phyloP scores from a whole-genome alignment of 2,888 invertebrate genomes.

The Nymphalis c-album region DNA sequence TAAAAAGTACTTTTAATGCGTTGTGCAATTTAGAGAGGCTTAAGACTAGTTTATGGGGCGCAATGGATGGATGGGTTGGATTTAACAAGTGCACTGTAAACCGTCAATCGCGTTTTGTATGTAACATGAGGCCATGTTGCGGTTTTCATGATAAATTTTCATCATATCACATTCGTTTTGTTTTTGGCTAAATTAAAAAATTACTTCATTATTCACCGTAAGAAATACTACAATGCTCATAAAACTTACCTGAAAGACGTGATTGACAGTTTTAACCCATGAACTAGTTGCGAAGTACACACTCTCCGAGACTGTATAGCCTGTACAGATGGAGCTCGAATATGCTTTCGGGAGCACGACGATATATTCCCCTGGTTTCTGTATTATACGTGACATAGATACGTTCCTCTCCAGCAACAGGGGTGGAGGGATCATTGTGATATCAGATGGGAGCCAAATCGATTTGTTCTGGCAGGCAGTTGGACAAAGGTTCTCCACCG shows the following conservation, averaged over 20 bases:
- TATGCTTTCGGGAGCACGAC: conserved; percentile 93
- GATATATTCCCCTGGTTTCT: conserved; percentile 93
- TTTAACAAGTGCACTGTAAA: no score
- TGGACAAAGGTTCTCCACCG: conserved; percentile 88
- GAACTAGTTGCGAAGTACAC: conserved; percentile 92
- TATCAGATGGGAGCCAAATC: conserved; percentile 95
- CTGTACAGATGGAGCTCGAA: conserved; percentile 93
- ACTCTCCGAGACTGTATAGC: conserved; percentile 94
- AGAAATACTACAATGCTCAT: neutral
- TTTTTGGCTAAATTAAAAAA: no score
- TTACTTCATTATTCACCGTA: no score
- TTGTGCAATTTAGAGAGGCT: no score
- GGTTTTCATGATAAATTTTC: no score
- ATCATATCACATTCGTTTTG: no score
- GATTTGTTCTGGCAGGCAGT: conserved; percentile 90
- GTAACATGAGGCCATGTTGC: no score
- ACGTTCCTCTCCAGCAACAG: conserved; percentile 88
- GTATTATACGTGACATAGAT: conserved; percentile 88
- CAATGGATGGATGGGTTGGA: no score
- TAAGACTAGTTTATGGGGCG: no score
- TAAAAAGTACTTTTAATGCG: no score
- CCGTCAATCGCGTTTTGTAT: no score
- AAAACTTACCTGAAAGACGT: conserved; percentile 84
- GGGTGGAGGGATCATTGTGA: conserved; percentile 94
- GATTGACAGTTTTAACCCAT: conserved; percentile 88